Conservation (phyloP, 2,113 vertebrate species). For the Lathamus discolor region DNA sequence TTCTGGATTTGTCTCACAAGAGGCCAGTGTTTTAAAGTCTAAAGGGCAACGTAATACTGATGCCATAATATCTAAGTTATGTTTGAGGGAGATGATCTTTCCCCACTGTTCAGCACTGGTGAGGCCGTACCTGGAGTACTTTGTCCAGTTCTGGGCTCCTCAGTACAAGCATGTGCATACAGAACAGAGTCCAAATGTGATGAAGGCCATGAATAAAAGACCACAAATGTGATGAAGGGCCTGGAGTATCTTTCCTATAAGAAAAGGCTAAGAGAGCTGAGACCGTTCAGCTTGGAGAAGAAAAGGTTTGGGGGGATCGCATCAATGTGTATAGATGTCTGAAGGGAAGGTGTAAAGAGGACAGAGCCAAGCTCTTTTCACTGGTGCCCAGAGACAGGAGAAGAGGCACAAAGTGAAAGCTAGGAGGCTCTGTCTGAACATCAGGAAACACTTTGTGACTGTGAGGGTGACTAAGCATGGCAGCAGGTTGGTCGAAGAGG, state of each 20-base stretch:
- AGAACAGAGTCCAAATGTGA: background rate
- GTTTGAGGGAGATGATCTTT: background rate
- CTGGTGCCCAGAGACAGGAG: background rate
- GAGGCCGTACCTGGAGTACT: background rate
- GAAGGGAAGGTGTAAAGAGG: background rate
- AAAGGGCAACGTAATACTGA: background rate
- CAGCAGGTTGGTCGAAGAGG: background rate
- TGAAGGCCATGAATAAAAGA: background rate
- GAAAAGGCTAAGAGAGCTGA: background rate
- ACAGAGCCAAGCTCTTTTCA: background rate
- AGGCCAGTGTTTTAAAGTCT: background rate
- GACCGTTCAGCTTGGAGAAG: background rate
- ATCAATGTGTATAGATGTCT: background rate
- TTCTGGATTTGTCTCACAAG: background rate
- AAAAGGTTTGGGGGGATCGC: background rate
- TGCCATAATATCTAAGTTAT: background rate
- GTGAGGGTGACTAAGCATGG: background rate
- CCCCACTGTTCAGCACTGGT: background rate
- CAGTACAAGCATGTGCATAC: background rate
- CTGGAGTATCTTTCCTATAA: background rate
- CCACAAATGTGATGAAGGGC: background rate
- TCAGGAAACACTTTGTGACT: background rate
- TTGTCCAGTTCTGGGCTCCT: background rate
- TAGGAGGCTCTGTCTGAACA: background rate
- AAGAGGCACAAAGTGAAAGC: background rate